Percentiles rank a stretch among this genome's conserved stretches.
Conservation (phyloP, 2,888 invertebrate species). For the Polyommatus iphigenia region DNA sequence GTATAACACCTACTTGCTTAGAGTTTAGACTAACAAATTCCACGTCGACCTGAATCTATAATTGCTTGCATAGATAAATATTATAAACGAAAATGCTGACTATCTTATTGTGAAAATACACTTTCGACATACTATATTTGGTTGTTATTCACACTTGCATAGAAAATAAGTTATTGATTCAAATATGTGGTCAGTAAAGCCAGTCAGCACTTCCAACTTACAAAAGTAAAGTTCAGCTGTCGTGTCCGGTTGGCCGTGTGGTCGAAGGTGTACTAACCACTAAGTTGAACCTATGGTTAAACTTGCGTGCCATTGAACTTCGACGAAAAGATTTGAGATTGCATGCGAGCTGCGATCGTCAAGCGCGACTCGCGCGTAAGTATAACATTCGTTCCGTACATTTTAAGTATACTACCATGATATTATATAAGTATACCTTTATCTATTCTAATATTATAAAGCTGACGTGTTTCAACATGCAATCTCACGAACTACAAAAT, state of each 20-base stretch:
- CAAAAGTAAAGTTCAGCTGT: neutral
- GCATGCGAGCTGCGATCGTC: neutral
- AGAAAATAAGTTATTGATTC: neutral
- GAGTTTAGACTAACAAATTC: neutral
- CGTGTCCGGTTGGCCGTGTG: neutral
- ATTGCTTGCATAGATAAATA: neutral
- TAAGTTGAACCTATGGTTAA: neutral
- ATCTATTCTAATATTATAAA: too few species aligned
- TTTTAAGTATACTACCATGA: neutral
- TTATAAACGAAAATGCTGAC: neutral
- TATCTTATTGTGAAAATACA: neutral
- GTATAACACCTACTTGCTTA: neutral
- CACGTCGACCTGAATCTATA: neutral
- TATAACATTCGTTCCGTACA: neutral
- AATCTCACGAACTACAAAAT: too few species aligned
- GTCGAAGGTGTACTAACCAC: neutral
- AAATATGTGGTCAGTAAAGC: neutral
- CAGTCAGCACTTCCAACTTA: neutral
- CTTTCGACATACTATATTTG: neutral
- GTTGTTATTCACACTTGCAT: too few species aligned
- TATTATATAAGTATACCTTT: too few species aligned
- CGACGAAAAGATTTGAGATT: constrained; percentile 27
- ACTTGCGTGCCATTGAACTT: constrained; percentile 19
- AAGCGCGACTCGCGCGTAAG: neutral
- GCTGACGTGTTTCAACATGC: too few species aligned